Conservation (phyloP, 2,888 invertebrate species). For the Drosophila greeni region DNA sequence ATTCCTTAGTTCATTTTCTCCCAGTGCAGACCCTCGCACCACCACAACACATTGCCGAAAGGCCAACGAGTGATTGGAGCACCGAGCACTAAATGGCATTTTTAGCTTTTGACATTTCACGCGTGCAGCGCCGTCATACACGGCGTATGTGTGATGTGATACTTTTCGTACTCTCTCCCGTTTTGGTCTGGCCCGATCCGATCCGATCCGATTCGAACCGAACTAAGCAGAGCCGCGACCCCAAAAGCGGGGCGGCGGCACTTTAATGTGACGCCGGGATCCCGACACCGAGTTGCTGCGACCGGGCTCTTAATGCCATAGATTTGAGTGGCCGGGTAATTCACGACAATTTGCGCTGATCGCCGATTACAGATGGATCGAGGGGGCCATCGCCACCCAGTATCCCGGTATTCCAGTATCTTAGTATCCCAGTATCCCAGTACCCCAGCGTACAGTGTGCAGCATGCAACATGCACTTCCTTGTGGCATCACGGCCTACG, state of each 20-base stretch:
- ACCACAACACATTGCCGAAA: conserved; percentile 46
- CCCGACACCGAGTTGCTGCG: conserved; percentile 11
- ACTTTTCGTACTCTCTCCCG: conserved; percentile 61
- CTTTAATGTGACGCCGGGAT: conserved; percentile 53
- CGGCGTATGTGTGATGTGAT: conserved; percentile 73
- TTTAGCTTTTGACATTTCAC: conserved; percentile 74
- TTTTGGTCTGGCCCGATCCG: conserved; percentile 33
- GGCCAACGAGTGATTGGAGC: conserved; percentile 53
- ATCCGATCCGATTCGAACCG: background rate
- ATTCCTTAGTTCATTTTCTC: background rate
- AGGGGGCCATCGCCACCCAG: conserved; percentile 17
- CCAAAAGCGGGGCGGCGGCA: conserved; percentile 49
- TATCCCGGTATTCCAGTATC: conserved; percentile 1
- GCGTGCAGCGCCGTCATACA: conserved; percentile 62
- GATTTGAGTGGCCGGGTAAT: conserved; percentile 59
- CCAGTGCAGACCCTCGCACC: conserved; percentile 1
- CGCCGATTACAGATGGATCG: conserved; percentile 54
- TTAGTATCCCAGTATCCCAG: background rate
- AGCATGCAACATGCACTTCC: conserved; percentile 28
- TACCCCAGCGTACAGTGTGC: background rate
- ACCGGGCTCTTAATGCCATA: conserved; percentile 61
- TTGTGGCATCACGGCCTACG: conserved; percentile 45
- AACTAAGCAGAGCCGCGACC: too few species aligned
- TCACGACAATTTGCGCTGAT: conserved; percentile 69
- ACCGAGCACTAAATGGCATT: conserved; percentile 61